Percentiles rank a stretch among this genome's conserved stretches.
Conservation (phyloP, 2,797 vertebrate species). For the Sternotherus odoratus region DNA sequence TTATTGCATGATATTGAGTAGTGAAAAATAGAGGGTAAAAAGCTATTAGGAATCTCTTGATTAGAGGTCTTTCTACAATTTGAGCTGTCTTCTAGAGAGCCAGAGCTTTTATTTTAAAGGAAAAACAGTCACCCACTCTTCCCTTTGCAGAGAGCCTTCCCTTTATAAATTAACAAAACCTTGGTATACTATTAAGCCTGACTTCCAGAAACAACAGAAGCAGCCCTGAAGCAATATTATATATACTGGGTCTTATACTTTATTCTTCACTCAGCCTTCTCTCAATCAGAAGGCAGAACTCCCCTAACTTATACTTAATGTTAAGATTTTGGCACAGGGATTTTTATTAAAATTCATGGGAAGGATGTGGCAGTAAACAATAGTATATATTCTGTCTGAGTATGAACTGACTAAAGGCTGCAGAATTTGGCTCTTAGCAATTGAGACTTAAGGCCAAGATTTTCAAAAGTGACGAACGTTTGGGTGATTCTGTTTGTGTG, state of each 20-base stretch:
- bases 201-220: neutral
- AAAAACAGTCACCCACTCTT: neutral
- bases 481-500: neutral
- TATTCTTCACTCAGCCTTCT: neutral
- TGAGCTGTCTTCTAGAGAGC: neutral
- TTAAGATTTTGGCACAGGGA: neutral
- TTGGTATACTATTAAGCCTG: neutral
- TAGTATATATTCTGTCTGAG: neutral
- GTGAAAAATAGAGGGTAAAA: neutral
- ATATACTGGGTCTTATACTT: neutral
- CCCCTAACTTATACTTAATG: neutral
- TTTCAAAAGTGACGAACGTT: slow-evolving; percentile 24
- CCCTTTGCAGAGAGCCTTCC: neutral
- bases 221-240: neutral
- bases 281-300: slow-evolving; percentile 1
- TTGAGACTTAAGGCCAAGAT: neutral
- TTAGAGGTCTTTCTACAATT: slow-evolving; percentile 1
- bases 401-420: neutral
- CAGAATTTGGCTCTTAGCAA: neutral
- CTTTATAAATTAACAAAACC: neutral
- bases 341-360: neutral
- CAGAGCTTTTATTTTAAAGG: neutral
- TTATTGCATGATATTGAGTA: neutral
- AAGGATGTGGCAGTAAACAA: neutral
- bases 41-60: neutral